Conservation (phyloP, 2,113 vertebrate species). For the Jaculus jaculus region DNA sequence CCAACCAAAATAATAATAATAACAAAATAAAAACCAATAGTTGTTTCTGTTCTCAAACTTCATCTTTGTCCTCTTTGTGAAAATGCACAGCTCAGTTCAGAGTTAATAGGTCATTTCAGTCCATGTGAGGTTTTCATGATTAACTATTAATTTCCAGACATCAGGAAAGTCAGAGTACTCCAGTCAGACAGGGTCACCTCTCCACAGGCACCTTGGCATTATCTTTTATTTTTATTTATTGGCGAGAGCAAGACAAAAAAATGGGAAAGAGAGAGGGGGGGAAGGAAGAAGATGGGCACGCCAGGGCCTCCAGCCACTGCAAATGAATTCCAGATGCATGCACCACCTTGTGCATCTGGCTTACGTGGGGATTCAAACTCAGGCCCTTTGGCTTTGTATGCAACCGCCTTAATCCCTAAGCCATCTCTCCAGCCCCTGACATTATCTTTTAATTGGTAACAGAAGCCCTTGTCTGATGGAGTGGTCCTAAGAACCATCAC, state of each 20-base stretch:
- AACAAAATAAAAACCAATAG: conserved; percentile 55
- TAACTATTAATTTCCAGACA: conserved; percentile 61
- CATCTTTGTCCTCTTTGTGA: conserved; percentile 58
- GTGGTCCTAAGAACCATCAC: neutral
- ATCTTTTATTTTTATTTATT: too few relatives aligned
- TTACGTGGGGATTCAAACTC: too few relatives aligned
- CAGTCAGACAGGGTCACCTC: neutral
- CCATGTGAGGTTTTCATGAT: conserved; percentile 11
- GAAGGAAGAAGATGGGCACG: too few relatives aligned
- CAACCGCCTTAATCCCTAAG: too few relatives aligned
- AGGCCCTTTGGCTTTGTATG: too few relatives aligned
- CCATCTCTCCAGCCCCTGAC: neutral
- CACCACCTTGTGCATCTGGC: too few relatives aligned
- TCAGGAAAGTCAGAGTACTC: conserved; percentile 34
- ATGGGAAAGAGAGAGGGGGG: too few relatives aligned
- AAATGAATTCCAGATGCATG: too few relatives aligned
- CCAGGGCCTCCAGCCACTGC: too few relatives aligned
- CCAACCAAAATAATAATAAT: neutral
- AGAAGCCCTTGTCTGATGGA: neutral
- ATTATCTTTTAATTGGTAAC: conserved; percentile 20
- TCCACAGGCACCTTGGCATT: neutral
- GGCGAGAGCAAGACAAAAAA: too few relatives aligned
- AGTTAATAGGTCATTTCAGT: conserved; percentile 23
- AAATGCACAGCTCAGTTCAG: conserved; percentile 57
- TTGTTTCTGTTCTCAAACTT: conserved; percentile 64